Base-by-base conservation (phyloP, 2,113 vertebrate genomes). In the Caranx melampygus region DNA sequence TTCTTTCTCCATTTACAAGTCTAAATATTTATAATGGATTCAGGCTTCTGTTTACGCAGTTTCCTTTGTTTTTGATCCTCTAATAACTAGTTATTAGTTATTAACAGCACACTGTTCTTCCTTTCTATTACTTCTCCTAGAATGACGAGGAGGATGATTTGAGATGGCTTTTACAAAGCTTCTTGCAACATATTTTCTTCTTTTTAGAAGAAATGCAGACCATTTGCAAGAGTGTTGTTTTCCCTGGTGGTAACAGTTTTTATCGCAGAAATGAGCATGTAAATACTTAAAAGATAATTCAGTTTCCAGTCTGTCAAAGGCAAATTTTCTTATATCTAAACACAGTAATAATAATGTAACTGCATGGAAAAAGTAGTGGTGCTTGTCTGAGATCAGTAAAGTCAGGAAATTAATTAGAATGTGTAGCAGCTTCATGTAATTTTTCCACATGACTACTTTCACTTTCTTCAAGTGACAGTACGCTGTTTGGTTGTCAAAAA, bases 261-360 rank as follows among this genome's bases (percentile, higher is more conserved):
- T 55, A 58, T 80, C 58, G 67, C 68, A 82, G 54, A 85, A 59
- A 78, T 16, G 12, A 60, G 45, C 52, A 15, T 71, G 55, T 75
- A 37, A 72, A 62, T 66, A 51, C 78, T 65, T 66, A 51, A 69
- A 44, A 49, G 60, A 35, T 35, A 51, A 60, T 70, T 40, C 49
- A 44, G 18, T 21, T 51, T 70, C 51, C 9, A 40, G 18, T 69
- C 18, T 21, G 20, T 15, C 8, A 34, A 45, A 65, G 21, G 44
- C 15, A 11, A 33, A 4, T 61, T 54, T n/a, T 5, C 26, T 51
- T n/a, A 6, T 1, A 8, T 57, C 16, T 9, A 10, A 37, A 51
- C 16, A 35, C 40, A 42, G 20, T 42, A 14, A 58, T 44, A 33
- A 26, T 14, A 21, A 55, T 55, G 34, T 33, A 14, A n/a, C 3